Percentiles rank a stretch among this genome's conserved stretches.
phyloP scores from a whole-genome alignment of 2,113 vertebrate genomes.

The Panthera uncia region DNA sequence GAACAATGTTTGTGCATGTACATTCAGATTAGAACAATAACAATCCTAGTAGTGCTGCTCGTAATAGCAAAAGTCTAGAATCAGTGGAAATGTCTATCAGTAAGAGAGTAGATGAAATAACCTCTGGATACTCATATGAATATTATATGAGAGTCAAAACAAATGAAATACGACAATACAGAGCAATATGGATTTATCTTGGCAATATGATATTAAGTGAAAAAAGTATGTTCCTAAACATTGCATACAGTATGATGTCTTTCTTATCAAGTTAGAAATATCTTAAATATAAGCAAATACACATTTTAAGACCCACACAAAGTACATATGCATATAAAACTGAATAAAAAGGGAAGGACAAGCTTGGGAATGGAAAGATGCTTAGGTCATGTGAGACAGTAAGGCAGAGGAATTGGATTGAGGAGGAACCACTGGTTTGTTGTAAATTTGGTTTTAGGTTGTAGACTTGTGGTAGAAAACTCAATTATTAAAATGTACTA shows the following conservation, averaged over 20 bases:
- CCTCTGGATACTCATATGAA: background rate
- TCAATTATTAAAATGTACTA: background rate
- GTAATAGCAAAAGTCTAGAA: background rate
- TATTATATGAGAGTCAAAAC: background rate
- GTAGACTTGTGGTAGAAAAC: background rate
- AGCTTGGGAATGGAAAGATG: background rate
- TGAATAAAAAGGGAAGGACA: background rate
- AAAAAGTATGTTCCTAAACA: background rate
- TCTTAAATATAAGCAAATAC: background rate
- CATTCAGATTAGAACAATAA: background rate
- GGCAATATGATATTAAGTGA: background rate
- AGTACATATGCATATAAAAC: background rate
- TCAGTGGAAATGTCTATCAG: background rate
- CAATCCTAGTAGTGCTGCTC: background rate
- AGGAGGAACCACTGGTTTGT: background rate
- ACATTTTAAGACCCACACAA: background rate
- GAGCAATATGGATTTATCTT: background rate
- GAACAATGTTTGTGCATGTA: background rate
- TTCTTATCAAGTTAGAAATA: background rate
- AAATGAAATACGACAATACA: background rate
- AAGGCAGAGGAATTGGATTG: background rate
- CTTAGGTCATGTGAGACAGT: background rate
- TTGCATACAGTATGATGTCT: background rate
- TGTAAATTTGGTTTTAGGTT: background rate
- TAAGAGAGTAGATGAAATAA: background rate